phyloP scores from a whole-genome alignment of 2,797 vertebrate genomes.

The Zalophus californianus region DNA sequence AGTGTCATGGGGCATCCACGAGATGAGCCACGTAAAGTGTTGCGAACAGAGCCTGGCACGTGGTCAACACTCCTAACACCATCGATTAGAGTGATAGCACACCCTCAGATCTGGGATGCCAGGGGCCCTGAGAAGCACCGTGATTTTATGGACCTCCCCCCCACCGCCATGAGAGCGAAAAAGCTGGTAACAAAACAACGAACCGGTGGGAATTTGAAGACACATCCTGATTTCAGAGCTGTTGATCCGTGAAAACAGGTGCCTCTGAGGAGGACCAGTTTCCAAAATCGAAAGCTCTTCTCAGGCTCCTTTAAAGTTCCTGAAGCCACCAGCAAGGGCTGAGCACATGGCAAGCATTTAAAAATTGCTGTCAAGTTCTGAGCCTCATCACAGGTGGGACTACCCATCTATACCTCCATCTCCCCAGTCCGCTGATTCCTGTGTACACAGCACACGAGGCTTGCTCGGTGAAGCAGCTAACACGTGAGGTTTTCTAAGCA shows the following conservation, averaged over 20 bases:
- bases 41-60: neutral
- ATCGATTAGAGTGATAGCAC: accelerated
- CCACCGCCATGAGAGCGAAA: accelerated
- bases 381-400: accelerated
- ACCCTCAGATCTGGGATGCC: neutral
- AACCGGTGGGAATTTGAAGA: accelerated
- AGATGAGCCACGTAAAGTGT: neutral
- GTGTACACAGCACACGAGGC: accelerated
- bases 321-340: neutral
- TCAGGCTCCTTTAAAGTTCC: accelerated
- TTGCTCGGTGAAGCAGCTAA: accelerated
- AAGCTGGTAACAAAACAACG: neutral
- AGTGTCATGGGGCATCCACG: accelerated
- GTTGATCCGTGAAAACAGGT: accelerated
- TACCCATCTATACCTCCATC: neutral
- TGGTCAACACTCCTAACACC: accelerated
- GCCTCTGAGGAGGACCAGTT: neutral
- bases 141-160: accelerated
- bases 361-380: accelerated
- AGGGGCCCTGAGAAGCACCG: accelerated
- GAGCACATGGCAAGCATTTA: no score
- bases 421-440: accelerated
- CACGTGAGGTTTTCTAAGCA: accelerated
- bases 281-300: neutral
- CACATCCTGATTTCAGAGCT: neutral